Percentiles rank a stretch among this genome's conserved stretches.
These are phyloP conservation scores for Aphidius ervi DNA, from an alignment of 1,140 invertebrate genomes.

Conservation along the genomic window DNA sequence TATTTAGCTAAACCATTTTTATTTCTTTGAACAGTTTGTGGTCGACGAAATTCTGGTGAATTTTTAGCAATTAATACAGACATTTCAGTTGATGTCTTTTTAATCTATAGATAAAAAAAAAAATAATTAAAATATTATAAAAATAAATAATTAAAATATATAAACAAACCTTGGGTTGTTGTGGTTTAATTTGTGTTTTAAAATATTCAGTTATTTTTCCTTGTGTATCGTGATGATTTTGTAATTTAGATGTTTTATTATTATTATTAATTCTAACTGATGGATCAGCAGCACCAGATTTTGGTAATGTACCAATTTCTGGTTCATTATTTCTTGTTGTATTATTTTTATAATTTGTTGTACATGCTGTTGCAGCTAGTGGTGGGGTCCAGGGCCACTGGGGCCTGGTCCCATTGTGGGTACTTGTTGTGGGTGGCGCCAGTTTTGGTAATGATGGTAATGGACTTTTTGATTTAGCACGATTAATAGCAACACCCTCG, in stretches of 20 bases:
- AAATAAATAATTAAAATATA: slow-evolving; percentile 4
- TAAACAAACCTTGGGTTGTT: slow-evolving; percentile 44
- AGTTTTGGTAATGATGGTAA: slow-evolving; percentile 51
- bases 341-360: slow-evolving; percentile 37
- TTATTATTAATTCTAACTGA: slow-evolving; percentile 34
- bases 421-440: slow-evolving; percentile 49
- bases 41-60: slow-evolving; percentile 46
- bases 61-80: slow-evolving; percentile 45
- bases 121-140: not conserved
- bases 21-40: slow-evolving; percentile 45
- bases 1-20: slow-evolving; percentile 48
- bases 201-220: slow-evolving; percentile 79
- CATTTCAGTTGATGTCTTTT: slow-evolving; percentile 37
- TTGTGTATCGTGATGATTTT: slow-evolving; percentile 46
- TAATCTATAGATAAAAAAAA: slow-evolving; percentile 11
- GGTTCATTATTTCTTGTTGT: slow-evolving; percentile 45
- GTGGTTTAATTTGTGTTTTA: slow-evolving; percentile 72
- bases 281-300: slow-evolving; percentile 39
- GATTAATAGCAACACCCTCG: slow-evolving; percentile 46
- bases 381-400: slow-evolving; percentile 52
- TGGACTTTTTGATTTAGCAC: slow-evolving; percentile 43
- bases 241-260: slow-evolving; percentile 25
- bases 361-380: slow-evolving; percentile 45
- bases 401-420: slow-evolving; percentile 44
- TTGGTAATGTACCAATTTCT: slow-evolving; percentile 41